Evolutionary conservation across 2,113 vertebrate genomes (phyloP), one percentile per base, ranked within the genome.

Genomic region (Siniperca knerii): DNA sequence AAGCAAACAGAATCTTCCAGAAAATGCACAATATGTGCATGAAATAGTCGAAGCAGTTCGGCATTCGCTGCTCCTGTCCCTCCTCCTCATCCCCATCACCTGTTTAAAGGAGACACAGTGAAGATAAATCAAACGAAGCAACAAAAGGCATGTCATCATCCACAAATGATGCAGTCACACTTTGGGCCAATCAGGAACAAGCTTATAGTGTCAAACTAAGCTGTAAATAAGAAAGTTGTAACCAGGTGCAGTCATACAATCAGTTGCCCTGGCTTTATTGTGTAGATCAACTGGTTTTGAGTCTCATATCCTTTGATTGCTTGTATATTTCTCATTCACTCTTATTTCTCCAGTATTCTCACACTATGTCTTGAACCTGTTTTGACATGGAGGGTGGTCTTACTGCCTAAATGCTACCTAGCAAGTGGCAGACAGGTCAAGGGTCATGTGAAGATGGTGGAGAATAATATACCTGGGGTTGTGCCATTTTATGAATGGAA

Each of bases 1-100:
- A 98, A 71, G 97, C 97, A 6, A 98, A 98, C 25, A 97, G 92
- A 65, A 98, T 93, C 93, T 98, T 98, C 97, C 97, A 98, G 96
- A 98, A 98, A 48, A 98, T 86, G 8, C 97, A 97, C 83, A 98
- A 82, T 81, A 97, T 96, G 89, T 98, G 97, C 95, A 98, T 96
- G 83, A 98, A 97, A 79, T 98, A 98, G 95, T 98, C 97, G 0
- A 95, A 97, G 94, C 97, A 97, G 61, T 96, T 97, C 0, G 97
- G 97, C 61, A 86, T 90, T 46, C 92, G 94, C 82, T 96, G 96
- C 83, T 96, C 97, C 16, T 93, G 93, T 37, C 94, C 93, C 16
- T 94, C 95, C 18, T 97, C 97, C 11, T 97, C 97, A n/a, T 97
- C 97, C 78, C 94, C 95, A 10, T 97, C 96, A 71, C 97, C 97